Base-by-base conservation (phyloP, 2,888 invertebrate species). In the Cotesia congregata region DNA sequence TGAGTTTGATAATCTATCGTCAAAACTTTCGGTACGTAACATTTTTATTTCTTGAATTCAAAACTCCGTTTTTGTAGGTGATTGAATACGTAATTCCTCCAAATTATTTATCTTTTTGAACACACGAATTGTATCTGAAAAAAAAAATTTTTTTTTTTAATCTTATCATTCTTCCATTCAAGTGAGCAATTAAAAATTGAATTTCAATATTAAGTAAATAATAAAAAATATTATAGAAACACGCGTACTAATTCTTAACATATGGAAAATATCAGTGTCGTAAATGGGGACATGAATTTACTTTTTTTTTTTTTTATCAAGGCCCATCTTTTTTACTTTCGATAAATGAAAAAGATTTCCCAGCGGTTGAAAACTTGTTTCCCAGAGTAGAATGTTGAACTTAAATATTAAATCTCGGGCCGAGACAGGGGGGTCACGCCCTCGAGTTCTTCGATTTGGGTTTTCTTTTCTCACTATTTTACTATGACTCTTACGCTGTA, bases 21-120 rank as follows among this genome's bases (percentile, higher is more conserved):
- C 71, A 30, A 76, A 74, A 64, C 72, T 80, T 69, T 80, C 77
- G 74, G 79, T 79, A 20, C 80, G 81, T 65, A 83, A 83, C 82
- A 83, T 83, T 15, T 38, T 77, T 9, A 65, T 68, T 38, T 72
- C 39, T 74, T 40, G 6, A 15, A 5, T 30, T 65, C 6, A 30
- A 1, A 62, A 7, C 62, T 30, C 38, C 20, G 59, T n/a, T 1
- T 12, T 60, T n/a, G 6, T 38, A 30, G 6, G 41, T 1, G 15
- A 41, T n/a, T 2, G 12, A 68, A 15, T 12, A 12, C 5, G 12
- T 62, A 20, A 15, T n/a, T 50, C 50, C 7, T 50, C 6, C 12
- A 12, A 6, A 50, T 50, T 9, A 12, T 50, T 50, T 50, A 12
- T 50, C 12, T 12, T 50, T 50, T 3, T 12, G 2, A 50, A 12